Evolutionary conservation across 1,140 invertebrate species (phyloP).

Genomic region (Gyrodactylus bullatarudis): DNA sequence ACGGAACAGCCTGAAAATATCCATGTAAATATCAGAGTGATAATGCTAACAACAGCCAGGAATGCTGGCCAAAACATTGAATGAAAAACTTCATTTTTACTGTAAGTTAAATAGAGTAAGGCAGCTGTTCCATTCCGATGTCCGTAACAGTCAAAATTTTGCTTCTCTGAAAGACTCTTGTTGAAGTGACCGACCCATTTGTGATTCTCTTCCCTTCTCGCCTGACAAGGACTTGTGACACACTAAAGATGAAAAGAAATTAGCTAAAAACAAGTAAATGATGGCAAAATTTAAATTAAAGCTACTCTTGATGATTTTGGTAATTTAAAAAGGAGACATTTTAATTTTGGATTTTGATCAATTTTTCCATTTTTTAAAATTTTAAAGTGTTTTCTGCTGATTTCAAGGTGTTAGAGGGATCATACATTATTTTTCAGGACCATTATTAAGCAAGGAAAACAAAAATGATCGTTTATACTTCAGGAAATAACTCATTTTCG

Average conservation of each 20-base stretch:
- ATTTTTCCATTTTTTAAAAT: too few species aligned
- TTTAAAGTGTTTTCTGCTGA: too few species aligned
- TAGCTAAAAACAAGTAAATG: not conserved
- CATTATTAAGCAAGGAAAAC: too few species aligned
- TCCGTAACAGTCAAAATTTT: not conserved
- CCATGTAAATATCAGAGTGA: not conserved
- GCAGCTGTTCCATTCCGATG: not conserved
- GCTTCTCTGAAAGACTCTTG: not conserved
- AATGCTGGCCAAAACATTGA: not conserved
- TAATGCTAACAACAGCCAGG: not conserved
- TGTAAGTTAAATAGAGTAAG: not conserved
- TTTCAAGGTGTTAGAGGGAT: too few species aligned
- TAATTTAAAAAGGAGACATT: too few species aligned
- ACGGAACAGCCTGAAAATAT: not conserved
- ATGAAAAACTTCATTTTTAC: not conserved
- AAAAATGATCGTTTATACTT: too few species aligned
- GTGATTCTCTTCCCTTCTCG: not conserved
- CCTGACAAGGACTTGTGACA: not conserved
- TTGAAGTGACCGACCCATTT: not conserved
- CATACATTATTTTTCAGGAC: too few species aligned
- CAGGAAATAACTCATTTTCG: too few species aligned
- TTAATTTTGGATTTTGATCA: too few species aligned
- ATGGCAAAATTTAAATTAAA: not conserved
- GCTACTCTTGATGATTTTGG: not conserved
- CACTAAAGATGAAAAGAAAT: not conserved